A percentile compares a stretch with the other conserved stretches of the same genome.
phyloP scores from a whole-genome alignment of 2,888 invertebrate genomes.

The Eilema sororculum region DNA sequence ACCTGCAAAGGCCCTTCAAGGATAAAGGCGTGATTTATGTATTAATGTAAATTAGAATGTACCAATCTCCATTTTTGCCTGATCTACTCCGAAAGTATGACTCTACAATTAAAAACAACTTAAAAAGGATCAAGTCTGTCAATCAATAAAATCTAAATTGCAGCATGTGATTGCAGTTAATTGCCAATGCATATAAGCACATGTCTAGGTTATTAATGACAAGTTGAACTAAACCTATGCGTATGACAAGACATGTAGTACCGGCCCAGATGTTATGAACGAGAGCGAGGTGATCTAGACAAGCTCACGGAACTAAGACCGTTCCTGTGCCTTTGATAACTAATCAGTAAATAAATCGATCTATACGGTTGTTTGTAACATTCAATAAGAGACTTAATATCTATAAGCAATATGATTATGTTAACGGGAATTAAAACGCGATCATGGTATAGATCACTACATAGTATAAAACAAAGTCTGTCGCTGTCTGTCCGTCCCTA shows the following conservation, averaged over 20 bases:
- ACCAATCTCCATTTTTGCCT: no score
- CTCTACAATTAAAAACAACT: not conserved
- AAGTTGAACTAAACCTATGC: slow-evolving; percentile 6
- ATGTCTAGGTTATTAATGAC: not conserved
- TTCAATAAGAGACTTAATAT: no score
- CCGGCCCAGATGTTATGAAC: slow-evolving; percentile 36
- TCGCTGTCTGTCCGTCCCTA: no score
- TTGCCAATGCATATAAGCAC: not conserved
- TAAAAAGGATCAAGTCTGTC: not conserved
- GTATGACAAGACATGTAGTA: slow-evolving; percentile 11
- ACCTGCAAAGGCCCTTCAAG: no score
- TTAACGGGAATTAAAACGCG: no score
- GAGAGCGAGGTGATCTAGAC: slow-evolving; percentile 43
- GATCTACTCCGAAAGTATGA: not conserved
- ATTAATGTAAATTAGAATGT: no score
- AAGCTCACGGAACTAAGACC: slow-evolving; percentile 42
- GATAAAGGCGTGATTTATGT: no score
- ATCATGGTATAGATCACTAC: no score
- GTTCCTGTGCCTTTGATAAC: not conserved
- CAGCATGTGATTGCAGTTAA: no score
- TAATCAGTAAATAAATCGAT: not conserved
- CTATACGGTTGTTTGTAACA: no score
- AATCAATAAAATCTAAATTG: not conserved
- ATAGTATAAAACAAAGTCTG: no score
- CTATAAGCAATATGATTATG: no score